phyloP scores from a whole-genome alignment of 2,888 invertebrate genomes.

The Camponotus fellah region DNA sequence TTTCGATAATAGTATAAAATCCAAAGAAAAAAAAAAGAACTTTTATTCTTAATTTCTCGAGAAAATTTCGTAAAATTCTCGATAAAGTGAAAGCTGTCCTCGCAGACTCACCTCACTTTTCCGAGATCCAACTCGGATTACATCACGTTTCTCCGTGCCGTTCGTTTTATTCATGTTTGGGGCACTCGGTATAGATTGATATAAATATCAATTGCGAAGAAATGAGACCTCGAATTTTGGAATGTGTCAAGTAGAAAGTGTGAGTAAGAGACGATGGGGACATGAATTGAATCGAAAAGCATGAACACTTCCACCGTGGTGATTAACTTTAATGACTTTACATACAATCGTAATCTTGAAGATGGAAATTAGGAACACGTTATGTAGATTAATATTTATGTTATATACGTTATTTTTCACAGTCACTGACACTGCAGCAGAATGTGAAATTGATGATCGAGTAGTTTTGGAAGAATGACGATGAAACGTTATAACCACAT shows the following conservation, averaged over 20 bases:
- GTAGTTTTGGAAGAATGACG: background rate
- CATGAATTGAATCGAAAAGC: constrained; percentile 74
- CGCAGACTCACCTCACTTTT: constrained; percentile 91
- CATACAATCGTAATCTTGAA: background rate
- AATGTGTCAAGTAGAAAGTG: constrained; percentile 69
- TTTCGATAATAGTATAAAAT: background rate
- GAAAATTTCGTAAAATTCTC: background rate
- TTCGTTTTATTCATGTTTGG: constrained; percentile 63
- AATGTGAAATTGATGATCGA: constrained; percentile 79
- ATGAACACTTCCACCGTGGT: constrained; percentile 75
- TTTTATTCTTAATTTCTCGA: background rate
- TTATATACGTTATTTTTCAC: constrained; percentile 79
- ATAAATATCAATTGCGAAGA: constrained; percentile 17
- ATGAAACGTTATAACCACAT: constrained; percentile 37
- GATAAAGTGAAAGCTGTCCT: background rate
- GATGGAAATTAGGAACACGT: background rate
- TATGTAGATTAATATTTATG: constrained; percentile 12
- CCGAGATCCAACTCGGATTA: constrained; percentile 93
- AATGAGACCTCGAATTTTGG: constrained; percentile 56
- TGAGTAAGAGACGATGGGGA: background rate
- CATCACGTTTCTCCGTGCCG: constrained; percentile 77
- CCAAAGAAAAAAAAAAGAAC: background rate
- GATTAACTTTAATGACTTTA: background rate
- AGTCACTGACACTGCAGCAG: constrained; percentile 86
- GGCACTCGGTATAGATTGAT: constrained; percentile 3